These are phyloP conservation scores for Cygnus atratus DNA, from an alignment of 2,113 vertebrate species.

Conservation along the genomic window DNA sequence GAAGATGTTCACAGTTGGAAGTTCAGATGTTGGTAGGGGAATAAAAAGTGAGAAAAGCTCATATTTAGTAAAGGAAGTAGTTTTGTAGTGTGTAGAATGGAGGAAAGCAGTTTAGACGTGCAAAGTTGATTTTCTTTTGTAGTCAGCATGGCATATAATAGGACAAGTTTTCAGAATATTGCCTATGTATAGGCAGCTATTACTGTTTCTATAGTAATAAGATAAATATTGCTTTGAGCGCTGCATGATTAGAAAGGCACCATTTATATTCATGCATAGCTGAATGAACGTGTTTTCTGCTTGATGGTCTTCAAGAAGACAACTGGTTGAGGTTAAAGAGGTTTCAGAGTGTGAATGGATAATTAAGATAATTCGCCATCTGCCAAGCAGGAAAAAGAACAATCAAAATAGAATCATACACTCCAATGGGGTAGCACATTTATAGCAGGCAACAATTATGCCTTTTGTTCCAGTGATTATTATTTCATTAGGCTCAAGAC, in stretches of 20 bases:
- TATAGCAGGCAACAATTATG: conserved; percentile 41
- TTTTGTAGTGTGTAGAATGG: neutral
- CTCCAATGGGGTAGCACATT: neutral
- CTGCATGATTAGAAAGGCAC: neutral
- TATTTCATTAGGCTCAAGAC: conserved; percentile 38
- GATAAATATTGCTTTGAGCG: neutral
- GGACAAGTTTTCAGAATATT: neutral
- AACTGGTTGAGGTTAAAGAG: conserved; percentile 49
- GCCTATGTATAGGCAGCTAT: neutral
- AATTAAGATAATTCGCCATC: conserved; percentile 61
- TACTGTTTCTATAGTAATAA: neutral
- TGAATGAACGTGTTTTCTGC: neutral
- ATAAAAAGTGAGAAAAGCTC: neutral
- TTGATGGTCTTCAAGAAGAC: conserved; percentile 42
- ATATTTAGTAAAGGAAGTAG: neutral
- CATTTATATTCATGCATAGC: neutral
- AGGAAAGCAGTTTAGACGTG: neutral
- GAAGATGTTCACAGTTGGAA: neutral
- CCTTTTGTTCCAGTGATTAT: conserved; percentile 42
- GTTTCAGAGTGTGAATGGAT: conserved; percentile 25
- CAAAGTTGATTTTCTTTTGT: neutral
- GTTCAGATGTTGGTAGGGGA: neutral
- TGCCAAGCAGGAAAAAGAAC: conserved; percentile 42
- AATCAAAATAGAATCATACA: conserved; percentile 17
- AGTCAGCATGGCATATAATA: neutral